Evolutionary conservation across 2,888 invertebrate genomes (phyloP).

Genomic region (Ennomos quercinarius): DNA sequence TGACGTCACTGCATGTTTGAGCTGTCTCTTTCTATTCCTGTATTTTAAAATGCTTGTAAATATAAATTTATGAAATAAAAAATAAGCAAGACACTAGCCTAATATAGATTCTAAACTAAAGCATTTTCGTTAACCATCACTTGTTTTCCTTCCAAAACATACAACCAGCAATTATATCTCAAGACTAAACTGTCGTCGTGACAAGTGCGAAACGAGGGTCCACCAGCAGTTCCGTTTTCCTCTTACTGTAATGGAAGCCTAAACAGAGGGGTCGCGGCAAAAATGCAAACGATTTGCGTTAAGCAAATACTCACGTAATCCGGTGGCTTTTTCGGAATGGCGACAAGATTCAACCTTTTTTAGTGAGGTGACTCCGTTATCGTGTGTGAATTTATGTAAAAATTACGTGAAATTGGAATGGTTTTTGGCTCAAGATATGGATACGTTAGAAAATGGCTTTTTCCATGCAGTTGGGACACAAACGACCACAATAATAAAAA

Average conservation of each 20-base stretch:
- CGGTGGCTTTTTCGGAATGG: slow-evolving; percentile 43
- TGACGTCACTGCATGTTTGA: no score
- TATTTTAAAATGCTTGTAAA: no score
- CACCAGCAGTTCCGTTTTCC: slow-evolving; percentile 19
- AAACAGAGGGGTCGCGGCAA: slow-evolving; percentile 25
- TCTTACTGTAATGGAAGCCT: slow-evolving; percentile 23
- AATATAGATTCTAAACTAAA: no score
- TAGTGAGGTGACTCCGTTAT: slow-evolving; percentile 26
- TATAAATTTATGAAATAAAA: no score
- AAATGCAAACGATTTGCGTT: slow-evolving; percentile 43
- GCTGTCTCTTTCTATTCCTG: no score
- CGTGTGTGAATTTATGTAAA: no score
- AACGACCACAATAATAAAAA: no score
- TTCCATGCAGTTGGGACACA: no score
- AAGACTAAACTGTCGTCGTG: background rate
- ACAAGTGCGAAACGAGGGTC: slow-evolving; percentile 21
- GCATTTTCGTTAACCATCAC: background rate
- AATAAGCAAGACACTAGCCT: no score
- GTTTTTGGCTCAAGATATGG: no score
- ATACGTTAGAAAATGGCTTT: no score
- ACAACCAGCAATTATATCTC: background rate
- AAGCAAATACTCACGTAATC: slow-evolving; percentile 47
- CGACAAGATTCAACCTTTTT: slow-evolving; percentile 41
- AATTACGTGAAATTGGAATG: no score
- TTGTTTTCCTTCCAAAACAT: slow-evolving; percentile 1